A percentile compares a stretch with the other conserved stretches of the same genome.
Evolutionary conservation across 1,140 invertebrate species (phyloP).

Genomic region (Helicoverpa armigera): DNA sequence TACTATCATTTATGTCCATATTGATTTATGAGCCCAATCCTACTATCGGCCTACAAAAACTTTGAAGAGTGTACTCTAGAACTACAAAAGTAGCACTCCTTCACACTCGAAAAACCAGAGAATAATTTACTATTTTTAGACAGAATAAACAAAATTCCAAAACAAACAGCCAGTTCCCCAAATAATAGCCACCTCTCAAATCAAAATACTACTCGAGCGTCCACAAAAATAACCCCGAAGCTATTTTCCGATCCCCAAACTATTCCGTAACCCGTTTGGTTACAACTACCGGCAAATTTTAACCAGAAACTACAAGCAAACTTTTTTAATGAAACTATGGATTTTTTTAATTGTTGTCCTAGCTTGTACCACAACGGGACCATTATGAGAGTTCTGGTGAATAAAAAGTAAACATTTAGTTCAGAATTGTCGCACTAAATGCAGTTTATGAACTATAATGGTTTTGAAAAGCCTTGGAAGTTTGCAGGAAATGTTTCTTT

Average conservation of each 20-base stretch:
- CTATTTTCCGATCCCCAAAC: neutral
- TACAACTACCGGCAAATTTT: neutral
- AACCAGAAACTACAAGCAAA: neutral
- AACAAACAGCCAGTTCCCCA: too few species aligned
- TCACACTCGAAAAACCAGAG: too few species aligned
- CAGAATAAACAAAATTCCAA: too few species aligned
- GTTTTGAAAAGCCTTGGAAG: neutral
- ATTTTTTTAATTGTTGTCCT: neutral
- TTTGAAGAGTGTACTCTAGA: too few species aligned
- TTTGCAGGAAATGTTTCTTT: neutral
- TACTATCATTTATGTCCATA: too few species aligned
- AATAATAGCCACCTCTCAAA: too few species aligned
- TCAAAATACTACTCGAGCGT: too few species aligned
- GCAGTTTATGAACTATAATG: neutral
- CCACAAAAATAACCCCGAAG: neutral
- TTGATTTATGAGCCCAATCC: too few species aligned
- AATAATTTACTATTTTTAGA: too few species aligned
- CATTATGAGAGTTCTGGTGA: neutral
- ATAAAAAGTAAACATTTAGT: neutral
- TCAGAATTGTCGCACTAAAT: neutral
- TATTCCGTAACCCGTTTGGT: neutral
- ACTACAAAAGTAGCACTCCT: too few species aligned
- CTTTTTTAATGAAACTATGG: neutral
- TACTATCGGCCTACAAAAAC: too few species aligned
- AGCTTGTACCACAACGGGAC: neutral